Conservation (phyloP, 2,888 invertebrate species). For the Melanchra persicariae region DNA sequence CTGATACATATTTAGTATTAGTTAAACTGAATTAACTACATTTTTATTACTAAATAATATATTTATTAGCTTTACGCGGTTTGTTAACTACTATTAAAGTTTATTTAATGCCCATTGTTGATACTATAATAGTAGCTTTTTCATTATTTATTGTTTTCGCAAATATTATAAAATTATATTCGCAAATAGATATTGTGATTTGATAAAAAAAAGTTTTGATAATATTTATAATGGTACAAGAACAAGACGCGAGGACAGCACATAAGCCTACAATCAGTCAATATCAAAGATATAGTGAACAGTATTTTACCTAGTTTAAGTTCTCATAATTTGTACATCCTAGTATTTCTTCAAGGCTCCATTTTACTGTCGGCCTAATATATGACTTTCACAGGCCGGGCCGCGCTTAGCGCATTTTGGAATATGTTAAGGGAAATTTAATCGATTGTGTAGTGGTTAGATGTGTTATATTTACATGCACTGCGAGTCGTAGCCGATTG, state of each 20-base stretch:
- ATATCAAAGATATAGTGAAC: constrained; percentile 58
- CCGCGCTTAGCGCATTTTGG: neutral
- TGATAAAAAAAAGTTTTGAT: constrained; percentile 22
- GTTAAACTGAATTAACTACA: constrained; percentile 28
- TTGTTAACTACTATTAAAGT: constrained; percentile 68
- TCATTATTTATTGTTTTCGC: constrained; percentile 33
- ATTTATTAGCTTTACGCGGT: constrained; percentile 65
- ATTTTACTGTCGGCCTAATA: constrained; percentile 10
- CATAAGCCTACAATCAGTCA: constrained; percentile 33
- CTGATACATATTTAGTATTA: constrained; percentile 39
- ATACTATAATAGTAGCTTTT: constrained; percentile 44
- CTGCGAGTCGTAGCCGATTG: neutral
- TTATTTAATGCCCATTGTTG: constrained; percentile 55
- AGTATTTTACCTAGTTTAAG: constrained; percentile 66
- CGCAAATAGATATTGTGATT: constrained; percentile 15
- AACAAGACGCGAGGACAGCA: constrained; percentile 28
- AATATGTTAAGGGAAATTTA: neutral
- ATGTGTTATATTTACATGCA: too few species aligned
- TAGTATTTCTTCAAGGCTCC: constrained; percentile 52
- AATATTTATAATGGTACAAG: constrained; percentile 55
- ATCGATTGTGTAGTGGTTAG: neutral
- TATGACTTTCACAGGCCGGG: neutral
- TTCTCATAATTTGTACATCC: constrained; percentile 47
- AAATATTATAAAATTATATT: constrained; percentile 29
- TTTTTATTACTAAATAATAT: constrained; percentile 47